Evolutionary conservation across 1,140 invertebrate genomes (phyloP).

Genomic region (Tachypleus tridentatus): DNA sequence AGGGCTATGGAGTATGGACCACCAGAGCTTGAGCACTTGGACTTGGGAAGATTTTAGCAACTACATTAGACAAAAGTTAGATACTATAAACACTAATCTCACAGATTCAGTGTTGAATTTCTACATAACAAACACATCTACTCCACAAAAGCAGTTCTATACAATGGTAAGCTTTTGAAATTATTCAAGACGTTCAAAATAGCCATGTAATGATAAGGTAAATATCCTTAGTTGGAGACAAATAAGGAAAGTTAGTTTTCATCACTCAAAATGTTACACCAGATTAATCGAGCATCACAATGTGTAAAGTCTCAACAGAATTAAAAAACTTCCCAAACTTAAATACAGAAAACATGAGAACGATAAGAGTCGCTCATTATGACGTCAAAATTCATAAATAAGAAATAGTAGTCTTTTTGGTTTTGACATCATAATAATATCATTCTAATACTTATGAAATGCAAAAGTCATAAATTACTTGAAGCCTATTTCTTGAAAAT

Average conservation of each 20-base stretch:
- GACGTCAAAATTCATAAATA: background rate
- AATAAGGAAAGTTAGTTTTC: too few relatives aligned
- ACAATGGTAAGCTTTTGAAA: constrained; percentile 11
- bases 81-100: constrained; percentile 9
- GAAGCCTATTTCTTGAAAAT: too few relatives aligned
- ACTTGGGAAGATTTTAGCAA: constrained; percentile 16
- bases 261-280: too few relatives aligned
- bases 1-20: too few relatives aligned
- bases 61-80: constrained; percentile 15
- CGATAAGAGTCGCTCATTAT: too few relatives aligned
- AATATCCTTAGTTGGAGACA: too few relatives aligned
- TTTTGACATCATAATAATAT: background rate
- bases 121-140: constrained; percentile 14
- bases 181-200: too few relatives aligned
- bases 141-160: constrained; percentile 15
- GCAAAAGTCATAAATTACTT: background rate
- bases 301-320: too few relatives aligned
- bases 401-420: background rate
- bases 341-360: too few relatives aligned
- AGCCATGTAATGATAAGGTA: too few relatives aligned
- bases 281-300: too few relatives aligned
- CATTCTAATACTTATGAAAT: background rate
- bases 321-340: too few relatives aligned
- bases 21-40: constrained; percentile 4
- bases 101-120: constrained; percentile 10